phyloP scores from a whole-genome alignment of 2,113 vertebrate genomes.

The Oreochromis tanganicae region DNA sequence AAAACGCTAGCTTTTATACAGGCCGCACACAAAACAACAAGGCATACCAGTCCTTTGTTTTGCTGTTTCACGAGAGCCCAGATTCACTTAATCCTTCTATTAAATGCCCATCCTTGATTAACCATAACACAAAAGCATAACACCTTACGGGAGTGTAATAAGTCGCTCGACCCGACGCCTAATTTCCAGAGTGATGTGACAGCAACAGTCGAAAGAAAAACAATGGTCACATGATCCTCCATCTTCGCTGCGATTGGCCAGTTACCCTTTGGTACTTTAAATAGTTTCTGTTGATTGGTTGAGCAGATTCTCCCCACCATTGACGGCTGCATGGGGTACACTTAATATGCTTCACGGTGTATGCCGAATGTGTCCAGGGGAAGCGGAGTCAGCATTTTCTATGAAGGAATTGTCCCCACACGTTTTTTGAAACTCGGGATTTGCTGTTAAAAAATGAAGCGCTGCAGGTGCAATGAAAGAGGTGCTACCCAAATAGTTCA shows the following conservation, averaged over 20 bases:
- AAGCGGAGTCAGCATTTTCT: background rate
- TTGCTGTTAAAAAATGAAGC: background rate
- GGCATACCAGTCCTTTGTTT: slow-evolving; percentile 21
- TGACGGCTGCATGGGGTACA: background rate
- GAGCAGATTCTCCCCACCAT: background rate
- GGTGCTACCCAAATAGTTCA: background rate
- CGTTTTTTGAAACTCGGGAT: background rate
- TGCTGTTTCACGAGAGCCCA: background rate
- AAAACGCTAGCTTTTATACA: background rate
- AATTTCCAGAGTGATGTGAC: background rate
- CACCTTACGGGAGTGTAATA: no score
- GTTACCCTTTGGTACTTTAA: background rate
- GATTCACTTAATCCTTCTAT: background rate
- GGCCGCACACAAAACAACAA: background rate
- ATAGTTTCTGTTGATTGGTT: slow-evolving; percentile 50
- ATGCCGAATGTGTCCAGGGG: background rate
- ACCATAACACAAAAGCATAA: background rate
- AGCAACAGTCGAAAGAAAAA: slow-evolving; percentile 33
- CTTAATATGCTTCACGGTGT: background rate
- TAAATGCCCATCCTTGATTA: background rate
- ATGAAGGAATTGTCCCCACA: background rate
- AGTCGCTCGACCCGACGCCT: background rate
- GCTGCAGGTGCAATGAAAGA: background rate
- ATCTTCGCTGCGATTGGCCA: slow-evolving; percentile 37
- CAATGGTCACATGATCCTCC: slow-evolving; percentile 32